Conservation (phyloP, 2,113 vertebrate species). For the Passer montanus region DNA sequence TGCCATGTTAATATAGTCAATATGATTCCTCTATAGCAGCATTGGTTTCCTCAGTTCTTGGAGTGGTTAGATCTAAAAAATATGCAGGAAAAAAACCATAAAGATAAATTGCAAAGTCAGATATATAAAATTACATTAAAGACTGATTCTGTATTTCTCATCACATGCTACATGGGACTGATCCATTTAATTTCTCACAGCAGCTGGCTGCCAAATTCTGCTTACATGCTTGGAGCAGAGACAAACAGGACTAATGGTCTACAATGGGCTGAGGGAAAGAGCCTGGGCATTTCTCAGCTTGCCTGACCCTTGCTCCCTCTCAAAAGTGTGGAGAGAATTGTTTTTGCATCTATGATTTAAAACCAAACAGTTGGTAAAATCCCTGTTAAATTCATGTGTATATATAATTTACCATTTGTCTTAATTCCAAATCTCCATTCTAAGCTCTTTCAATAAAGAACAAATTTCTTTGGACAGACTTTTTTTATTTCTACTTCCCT, state of each 20-base stretch:
- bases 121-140: background rate
- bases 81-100: background rate
- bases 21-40: background rate
- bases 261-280: background rate
- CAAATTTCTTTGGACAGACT: background rate
- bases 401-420: background rate
- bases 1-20: background rate
- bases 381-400: background rate
- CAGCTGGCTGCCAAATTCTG: background rate
- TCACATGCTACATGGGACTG: background rate
- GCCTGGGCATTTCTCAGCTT: background rate
- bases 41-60: background rate
- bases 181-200: background rate
- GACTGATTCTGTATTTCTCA: background rate
- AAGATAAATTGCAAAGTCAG: background rate
- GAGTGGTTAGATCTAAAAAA: background rate
- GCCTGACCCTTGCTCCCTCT: rapidly evolving
- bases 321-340: background rate
- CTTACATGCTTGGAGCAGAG: background rate
- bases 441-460: background rate
- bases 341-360: background rate
- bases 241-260: background rate
- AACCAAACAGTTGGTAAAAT: background rate
- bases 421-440: background rate
- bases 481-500: background rate